Base-by-base conservation (phyloP, 2,113 vertebrate species). In the Trinectes maculatus region DNA sequence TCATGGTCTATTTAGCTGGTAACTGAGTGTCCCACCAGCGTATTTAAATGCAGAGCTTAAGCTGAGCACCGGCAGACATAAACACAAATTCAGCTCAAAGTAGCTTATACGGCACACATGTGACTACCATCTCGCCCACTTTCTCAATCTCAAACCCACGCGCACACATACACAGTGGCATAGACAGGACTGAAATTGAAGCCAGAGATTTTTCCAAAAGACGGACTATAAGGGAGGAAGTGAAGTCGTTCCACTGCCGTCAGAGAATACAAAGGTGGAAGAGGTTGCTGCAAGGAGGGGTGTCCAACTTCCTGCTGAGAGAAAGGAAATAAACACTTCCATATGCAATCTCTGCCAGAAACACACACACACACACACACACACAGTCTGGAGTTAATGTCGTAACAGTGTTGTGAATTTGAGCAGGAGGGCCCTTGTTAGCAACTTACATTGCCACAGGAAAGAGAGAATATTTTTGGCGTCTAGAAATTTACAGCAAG, bases 311-410 rank as follows among this genome's bases (percentile, higher is more conserved):
- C 85, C 82, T 77, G 80, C 83, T 75, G 77, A 65, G 74, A 83
- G 77, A 82, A 62, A 87, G 83, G 87, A 89, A 87, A 88, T 89
- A 89, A 89, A 87, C 79, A 85, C 80, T 90, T 91, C 86, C 86
- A 90, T 75, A 85, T 83, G 82, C 54, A 80, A 61, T 56, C 37
- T 42, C 69, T 61, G 79, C 79, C 84, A 79, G 60, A 74, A 59
- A 80, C 25, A 16, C 59, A 21, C 67, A 7, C 34, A 34, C 1
- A 21, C 48, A 7, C 52, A 26, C 69, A 33, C 40, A 28, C 62
- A 19, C 34, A 9, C 11, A 21, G 39, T 42, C 51, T 28, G n/a
- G 24, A 71, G 58, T 59, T 75, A 60, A 59, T 47, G 65, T 66
- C 63, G 39, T 37, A 28, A 74, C 68, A 53, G 46, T n/a, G 63